A percentile compares a stretch with the other conserved stretches of the same genome.
phyloP scores from a whole-genome alignment of 2,113 vertebrate species.

The Pycnonotus jocosus region DNA sequence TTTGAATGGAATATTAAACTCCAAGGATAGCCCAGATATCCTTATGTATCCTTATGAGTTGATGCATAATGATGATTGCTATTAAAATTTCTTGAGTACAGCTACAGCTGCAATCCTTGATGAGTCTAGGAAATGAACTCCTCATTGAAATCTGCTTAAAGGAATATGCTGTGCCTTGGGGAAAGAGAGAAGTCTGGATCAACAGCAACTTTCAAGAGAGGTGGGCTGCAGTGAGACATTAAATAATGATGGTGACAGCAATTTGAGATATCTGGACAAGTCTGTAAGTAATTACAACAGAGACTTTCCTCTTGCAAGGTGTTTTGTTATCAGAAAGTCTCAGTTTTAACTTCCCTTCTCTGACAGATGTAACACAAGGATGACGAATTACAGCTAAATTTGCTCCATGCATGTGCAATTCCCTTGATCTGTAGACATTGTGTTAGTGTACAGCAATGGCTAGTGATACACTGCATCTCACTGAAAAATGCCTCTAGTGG shows the following conservation, averaged over 20 bases:
- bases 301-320: neutral
- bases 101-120: neutral
- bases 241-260: neutral
- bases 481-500: neutral
- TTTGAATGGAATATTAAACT: neutral
- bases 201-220: neutral
- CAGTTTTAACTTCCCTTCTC: neutral
- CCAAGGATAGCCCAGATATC: neutral
- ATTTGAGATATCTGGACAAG: neutral
- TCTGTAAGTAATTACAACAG: neutral
- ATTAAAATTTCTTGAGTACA: neutral
- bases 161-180: neutral
- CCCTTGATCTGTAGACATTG: neutral
- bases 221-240: neutral
- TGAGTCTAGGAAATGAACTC: neutral
- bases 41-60: neutral
- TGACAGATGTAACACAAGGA: neutral
- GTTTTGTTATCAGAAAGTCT: neutral
- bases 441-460: neutral
- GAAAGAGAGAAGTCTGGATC: neutral
- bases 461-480: neutral
- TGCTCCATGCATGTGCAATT: neutral
- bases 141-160: neutral
- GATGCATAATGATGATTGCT: neutral
- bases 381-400: neutral